Evolutionary conservation across 2,113 vertebrate species (phyloP), one percentile per base, ranked within the genome.

Genomic region (Atlantisia rogersi): DNA sequence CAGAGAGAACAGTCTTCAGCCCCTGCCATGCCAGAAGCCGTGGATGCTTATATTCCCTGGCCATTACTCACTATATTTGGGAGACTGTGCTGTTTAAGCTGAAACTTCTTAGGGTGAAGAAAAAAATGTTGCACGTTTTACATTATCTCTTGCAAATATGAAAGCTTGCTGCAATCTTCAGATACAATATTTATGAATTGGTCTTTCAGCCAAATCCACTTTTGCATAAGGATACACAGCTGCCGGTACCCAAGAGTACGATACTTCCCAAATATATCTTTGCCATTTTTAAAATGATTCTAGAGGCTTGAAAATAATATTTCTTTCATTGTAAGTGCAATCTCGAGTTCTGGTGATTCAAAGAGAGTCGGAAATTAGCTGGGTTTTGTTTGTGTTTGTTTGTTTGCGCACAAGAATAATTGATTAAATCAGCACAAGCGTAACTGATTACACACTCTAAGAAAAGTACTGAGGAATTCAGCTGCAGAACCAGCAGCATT

Each of bases 161-260:
- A 94, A 95, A 92, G 89, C 87, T 91, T 90, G 55, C 87, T 88
- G 82, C 92, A 73, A n/a, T 90, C 78, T 89, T 88, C 71, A 91
- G 94, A 85, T 86, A 96, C 67, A 95, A 90, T 96, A 95, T 96
- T 97, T 96, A 95, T 95, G 94, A 96, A 94, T 91, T 70, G 92
- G 91, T 97, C 95, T 96, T 95, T 90, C 94, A 96, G 96, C 92
- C 93, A 96, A 96, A 96, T 91, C 90, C 92, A 86, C 82, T 96
- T 95, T 87, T 93, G 82, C 85, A 95, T 90, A 86, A 94, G 95
- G 94, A 97, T 95, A 96, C 92, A 65, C 94, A 96, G 95, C 96
- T 97, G 95, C 85, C 12, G 52, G 79, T 94, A 94, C 87, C 92
- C 90, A 95, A 85, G 92, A 96, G 82, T 91, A 95, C 19, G 78